Conservation (phyloP, 2,113 vertebrate species). For the Casuarius casuarius region DNA sequence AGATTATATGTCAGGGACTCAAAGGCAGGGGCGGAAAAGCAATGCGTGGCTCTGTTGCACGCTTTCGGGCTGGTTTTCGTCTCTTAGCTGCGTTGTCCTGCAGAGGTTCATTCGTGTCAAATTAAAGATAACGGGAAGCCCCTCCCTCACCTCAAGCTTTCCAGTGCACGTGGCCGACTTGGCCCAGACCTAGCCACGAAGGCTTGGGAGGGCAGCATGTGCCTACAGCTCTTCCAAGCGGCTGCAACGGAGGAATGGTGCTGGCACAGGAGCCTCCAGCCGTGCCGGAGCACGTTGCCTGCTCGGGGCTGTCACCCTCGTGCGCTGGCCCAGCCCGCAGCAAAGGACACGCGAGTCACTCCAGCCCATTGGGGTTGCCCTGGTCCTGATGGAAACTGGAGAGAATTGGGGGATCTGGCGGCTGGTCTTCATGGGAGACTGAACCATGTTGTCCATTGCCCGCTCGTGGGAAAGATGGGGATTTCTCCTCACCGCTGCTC, state of each 20-base stretch:
- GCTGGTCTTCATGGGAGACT: fast-evolving
- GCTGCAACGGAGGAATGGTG: neutral
- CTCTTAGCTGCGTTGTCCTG: slow-evolving; percentile 1
- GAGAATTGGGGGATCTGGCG: neutral
- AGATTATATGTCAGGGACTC: slow-evolving; percentile 67
- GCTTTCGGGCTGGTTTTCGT: slow-evolving; percentile 28
- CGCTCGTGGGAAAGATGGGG: neutral
- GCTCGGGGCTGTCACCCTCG: neutral
- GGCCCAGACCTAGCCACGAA: slow-evolving; percentile 6
- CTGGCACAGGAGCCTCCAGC: neutral
- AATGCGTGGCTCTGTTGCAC: neutral
- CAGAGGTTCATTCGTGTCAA: neutral
- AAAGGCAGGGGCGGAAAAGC: neutral
- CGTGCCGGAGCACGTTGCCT: too few relatives aligned
- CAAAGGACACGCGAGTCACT: too few relatives aligned
- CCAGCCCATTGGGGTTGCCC: too few relatives aligned
- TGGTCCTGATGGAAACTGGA: fast-evolving
- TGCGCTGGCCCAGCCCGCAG: neutral
- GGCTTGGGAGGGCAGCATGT: neutral
- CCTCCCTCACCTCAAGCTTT: neutral
- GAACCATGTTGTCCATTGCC: fast-evolving
- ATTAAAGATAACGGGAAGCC: neutral
- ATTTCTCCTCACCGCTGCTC: neutral
- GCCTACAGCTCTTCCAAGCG: neutral
- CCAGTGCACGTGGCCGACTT: neutral